Conservation (phyloP, 64 coral and sea anemone genomes). For the Anthopleura sola region DNA sequence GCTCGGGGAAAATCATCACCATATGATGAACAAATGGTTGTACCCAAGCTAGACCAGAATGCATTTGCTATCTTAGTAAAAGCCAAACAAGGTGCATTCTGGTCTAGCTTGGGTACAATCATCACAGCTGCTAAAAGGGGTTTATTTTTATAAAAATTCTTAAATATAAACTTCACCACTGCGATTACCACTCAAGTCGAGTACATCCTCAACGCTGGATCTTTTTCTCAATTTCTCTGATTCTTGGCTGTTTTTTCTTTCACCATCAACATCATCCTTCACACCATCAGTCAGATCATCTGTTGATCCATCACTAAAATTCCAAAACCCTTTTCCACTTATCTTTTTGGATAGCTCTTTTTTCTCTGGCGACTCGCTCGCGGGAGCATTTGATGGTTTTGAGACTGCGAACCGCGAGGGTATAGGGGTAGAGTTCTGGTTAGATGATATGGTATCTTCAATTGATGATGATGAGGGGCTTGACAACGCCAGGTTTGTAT, state of each 20-base stretch:
- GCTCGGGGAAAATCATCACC: too few relatives aligned
- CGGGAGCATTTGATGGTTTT: not conserved
- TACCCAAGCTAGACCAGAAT: too few relatives aligned
- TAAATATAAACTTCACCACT: not conserved
- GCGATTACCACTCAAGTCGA: not conserved
- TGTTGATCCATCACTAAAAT: not conserved
- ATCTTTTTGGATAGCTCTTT: not conserved
- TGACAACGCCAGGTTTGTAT: not conserved
- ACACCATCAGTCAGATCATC: not conserved
- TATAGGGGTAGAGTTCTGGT: not conserved
- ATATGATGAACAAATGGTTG: too few relatives aligned
- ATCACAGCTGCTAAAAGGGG: too few relatives aligned
- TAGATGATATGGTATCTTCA: not conserved
- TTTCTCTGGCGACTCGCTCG: not conserved
- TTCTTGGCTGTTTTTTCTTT: not conserved
- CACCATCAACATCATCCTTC: not conserved
- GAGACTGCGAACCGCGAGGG: not conserved
- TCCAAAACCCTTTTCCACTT: not conserved
- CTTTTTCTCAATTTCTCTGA: not conserved
- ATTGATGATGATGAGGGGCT: not conserved
- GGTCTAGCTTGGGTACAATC: too few relatives aligned
- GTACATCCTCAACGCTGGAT: not conserved
- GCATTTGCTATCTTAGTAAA: too few relatives aligned
- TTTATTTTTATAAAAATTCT: too few relatives aligned
- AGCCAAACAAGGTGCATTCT: too few relatives aligned